phyloP scores from a whole-genome alignment of 2,113 vertebrate species.

The Eulemur macaco region DNA sequence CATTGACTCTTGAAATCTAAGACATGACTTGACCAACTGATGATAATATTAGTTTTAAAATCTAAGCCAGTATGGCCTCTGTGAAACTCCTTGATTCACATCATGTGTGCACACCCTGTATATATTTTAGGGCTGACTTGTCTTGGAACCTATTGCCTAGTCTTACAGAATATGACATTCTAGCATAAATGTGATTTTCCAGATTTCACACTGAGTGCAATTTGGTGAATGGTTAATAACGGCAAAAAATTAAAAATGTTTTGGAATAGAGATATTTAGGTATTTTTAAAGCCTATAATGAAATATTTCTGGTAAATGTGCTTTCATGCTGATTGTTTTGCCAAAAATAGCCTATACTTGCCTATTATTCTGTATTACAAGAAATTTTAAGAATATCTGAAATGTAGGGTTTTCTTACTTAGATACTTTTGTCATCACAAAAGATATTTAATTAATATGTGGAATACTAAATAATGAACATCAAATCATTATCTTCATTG shows the following conservation, averaged over 20 bases:
- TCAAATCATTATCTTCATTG: background rate
- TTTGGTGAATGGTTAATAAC: background rate
- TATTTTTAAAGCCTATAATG: background rate
- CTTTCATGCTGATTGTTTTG: background rate
- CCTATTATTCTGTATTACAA: background rate
- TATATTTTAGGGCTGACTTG: background rate
- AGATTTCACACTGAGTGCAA: background rate
- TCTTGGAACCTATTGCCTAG: background rate
- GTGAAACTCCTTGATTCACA: background rate
- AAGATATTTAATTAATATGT: background rate
- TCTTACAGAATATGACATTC: background rate
- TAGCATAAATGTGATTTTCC: background rate
- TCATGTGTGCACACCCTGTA: background rate
- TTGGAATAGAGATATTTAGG: background rate
- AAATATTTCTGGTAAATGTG: background rate
- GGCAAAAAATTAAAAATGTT: background rate
- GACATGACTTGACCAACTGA: background rate
- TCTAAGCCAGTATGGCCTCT: background rate
- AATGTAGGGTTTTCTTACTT: background rate
- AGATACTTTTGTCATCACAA: background rate
- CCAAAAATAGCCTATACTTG: background rate
- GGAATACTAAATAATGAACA: background rate
- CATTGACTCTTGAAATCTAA: background rate
- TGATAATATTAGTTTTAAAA: background rate
- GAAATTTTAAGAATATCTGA: conserved; percentile 4